phyloP scores from a whole-genome alignment of 2,113 vertebrate genomes.

The Ginglymostoma cirratum region DNA sequence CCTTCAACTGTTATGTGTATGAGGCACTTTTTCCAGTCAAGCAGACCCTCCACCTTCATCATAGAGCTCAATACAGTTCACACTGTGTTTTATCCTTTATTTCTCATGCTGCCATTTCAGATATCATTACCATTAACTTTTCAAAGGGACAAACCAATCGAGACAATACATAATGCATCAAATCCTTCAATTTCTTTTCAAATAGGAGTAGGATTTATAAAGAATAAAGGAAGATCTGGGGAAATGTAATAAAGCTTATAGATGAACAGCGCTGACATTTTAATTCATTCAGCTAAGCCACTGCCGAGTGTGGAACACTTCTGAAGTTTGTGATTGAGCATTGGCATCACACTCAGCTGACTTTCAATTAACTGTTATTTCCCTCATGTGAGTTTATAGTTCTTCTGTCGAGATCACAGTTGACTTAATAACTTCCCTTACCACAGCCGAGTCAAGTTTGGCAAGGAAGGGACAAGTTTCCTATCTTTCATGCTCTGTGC shows the following conservation, averaged over 20 bases:
- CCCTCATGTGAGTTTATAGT: constrained; percentile 21
- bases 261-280: constrained; percentile 33
- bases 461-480: not conserved
- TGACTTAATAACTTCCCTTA: constrained; percentile 21
- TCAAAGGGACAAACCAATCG: constrained; percentile 29
- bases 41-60: not conserved
- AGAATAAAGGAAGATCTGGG: constrained; percentile 24
- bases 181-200: constrained; percentile 32
- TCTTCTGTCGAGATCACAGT: not conserved
- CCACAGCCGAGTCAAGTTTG: not conserved
- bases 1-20: not conserved
- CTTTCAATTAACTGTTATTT: constrained; percentile 34
- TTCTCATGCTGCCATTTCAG: not conserved
- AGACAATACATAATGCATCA: constrained; percentile 32
- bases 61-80: not conserved
- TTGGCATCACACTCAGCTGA: not conserved
- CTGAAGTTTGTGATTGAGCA: constrained; percentile 25
- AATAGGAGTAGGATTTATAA: constrained; percentile 25
- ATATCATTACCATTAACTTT: constrained; percentile 26
- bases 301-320: not conserved
- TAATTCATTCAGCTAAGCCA: constrained; percentile 30
- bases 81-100: not conserved
- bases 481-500: not conserved
- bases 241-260: constrained; percentile 36
- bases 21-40: too few species aligned